Conservation (phyloP, 2,113 vertebrate genomes). For the Macroglossus sobrinus region DNA sequence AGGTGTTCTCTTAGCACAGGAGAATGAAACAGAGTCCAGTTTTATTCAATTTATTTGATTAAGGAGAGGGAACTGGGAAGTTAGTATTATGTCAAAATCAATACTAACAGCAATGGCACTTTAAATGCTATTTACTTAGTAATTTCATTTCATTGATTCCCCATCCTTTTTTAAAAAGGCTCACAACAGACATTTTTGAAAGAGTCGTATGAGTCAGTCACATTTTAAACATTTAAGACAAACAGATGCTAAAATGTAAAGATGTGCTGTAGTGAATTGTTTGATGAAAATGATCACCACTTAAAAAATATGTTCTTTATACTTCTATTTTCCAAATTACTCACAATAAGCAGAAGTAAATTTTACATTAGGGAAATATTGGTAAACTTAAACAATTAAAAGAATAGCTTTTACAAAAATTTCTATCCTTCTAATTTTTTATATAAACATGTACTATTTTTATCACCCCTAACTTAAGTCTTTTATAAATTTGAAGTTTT, state of each 20-base stretch:
- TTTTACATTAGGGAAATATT: neutral
- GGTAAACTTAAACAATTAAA: neutral
- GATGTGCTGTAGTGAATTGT: neutral
- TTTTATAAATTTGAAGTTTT: neutral
- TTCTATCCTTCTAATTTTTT: neutral
- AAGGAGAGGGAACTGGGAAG: neutral
- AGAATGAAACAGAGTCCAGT: neutral
- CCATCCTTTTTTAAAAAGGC: too few relatives aligned
- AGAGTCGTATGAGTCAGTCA: neutral
- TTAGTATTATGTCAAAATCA: neutral
- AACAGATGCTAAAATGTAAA: neutral
- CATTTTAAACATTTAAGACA: neutral
- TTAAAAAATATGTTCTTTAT: neutral
- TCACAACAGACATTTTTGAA: neutral
- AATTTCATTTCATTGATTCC: neutral
- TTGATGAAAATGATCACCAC: neutral
- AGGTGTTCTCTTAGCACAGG: neutral
- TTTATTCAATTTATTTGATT: neutral
- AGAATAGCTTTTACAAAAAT: neutral
- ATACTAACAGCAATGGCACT: neutral
- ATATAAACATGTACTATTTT: neutral
- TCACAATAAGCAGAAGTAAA: neutral
- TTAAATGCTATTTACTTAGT: neutral
- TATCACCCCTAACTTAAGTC: neutral
- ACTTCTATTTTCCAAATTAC: neutral